phyloP scores from a whole-genome alignment of 2,113 vertebrate species.

The Ameiurus melas region DNA sequence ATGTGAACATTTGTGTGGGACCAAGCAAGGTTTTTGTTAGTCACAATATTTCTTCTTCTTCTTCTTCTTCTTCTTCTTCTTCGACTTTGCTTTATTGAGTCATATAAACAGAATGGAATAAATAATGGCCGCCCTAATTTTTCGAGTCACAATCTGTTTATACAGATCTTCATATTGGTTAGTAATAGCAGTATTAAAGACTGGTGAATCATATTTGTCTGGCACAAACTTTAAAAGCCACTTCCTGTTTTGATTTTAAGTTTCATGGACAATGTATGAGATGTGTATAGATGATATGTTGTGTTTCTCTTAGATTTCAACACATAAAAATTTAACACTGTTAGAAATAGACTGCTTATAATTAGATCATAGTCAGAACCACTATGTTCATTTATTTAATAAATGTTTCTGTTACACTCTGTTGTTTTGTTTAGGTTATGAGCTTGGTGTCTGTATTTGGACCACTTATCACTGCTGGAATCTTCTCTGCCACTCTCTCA shows the following conservation, averaged over 20 bases:
- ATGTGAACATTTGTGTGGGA: neutral
- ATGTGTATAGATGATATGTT: neutral
- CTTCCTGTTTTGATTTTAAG: neutral
- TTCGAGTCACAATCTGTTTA: neutral
- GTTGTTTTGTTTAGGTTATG: slow-evolving; percentile 80
- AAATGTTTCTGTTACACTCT: neutral
- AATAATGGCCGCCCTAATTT: neutral
- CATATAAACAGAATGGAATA: neutral
- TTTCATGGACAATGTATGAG: neutral
- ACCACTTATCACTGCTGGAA: slow-evolving; percentile 91
- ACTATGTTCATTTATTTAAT: neutral
- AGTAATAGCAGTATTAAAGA: slow-evolving; percentile 11
- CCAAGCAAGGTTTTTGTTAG: neutral
- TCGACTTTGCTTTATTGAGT: neutral
- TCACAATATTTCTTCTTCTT: neutral
- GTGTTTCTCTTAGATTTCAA: neutral
- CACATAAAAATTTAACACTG: neutral
- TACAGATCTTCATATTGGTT: neutral
- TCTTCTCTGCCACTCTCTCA: slow-evolving; percentile 94
- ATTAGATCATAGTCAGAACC: neutral
- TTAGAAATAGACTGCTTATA: neutral
- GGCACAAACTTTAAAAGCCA: neutral
- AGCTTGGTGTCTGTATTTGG: slow-evolving; percentile 92
- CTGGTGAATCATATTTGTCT: slow-evolving; percentile 15
- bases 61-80: too few species aligned